Evolutionary conservation across 2,888 invertebrate genomes (phyloP).

Genomic region (Steinernema scapterisci): DNA sequence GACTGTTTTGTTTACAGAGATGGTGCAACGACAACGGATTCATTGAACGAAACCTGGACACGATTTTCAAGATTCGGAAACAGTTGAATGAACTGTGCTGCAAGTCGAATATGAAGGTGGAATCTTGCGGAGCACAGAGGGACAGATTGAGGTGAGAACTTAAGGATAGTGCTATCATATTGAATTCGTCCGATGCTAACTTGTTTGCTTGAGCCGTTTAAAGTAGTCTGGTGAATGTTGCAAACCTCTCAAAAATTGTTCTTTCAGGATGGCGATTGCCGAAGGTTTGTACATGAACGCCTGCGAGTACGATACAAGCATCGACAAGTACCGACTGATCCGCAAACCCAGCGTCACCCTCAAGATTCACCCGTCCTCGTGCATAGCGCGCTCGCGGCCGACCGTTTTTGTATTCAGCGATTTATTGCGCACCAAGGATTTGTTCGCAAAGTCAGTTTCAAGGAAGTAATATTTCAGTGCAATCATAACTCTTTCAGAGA

Average conservation of each 20-base stretch:
- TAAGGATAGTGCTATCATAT: too few relatives aligned
- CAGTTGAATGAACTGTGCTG: conserved; percentile 50
- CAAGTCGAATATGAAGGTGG: conserved; percentile 35
- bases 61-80: conserved; percentile 43
- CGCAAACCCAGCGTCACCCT: conserved; percentile 50
- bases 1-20: conserved; percentile 38
- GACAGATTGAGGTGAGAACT: conserved; percentile 42
- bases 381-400: conserved; percentile 40
- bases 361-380: conserved; percentile 61
- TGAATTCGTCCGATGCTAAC: too few relatives aligned
- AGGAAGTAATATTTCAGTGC: background rate
- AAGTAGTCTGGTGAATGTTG: too few relatives aligned
- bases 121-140: conserved; percentile 46
- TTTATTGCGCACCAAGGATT: conserved; percentile 57
- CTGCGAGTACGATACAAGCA: conserved; percentile 56
- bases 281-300: conserved; percentile 58
- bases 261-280: conserved; percentile 55
- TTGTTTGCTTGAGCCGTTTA: too few relatives aligned
- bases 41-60: conserved; percentile 43
- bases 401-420: conserved; percentile 60
- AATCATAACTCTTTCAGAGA: conserved; percentile 41
- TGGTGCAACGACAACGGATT: conserved; percentile 48
- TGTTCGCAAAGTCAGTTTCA: conserved; percentile 55
- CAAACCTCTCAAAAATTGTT: background rate
- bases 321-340: conserved; percentile 54